phyloP scores from a whole-genome alignment of 2,888 invertebrate genomes.

The Maniola hyperantus region DNA sequence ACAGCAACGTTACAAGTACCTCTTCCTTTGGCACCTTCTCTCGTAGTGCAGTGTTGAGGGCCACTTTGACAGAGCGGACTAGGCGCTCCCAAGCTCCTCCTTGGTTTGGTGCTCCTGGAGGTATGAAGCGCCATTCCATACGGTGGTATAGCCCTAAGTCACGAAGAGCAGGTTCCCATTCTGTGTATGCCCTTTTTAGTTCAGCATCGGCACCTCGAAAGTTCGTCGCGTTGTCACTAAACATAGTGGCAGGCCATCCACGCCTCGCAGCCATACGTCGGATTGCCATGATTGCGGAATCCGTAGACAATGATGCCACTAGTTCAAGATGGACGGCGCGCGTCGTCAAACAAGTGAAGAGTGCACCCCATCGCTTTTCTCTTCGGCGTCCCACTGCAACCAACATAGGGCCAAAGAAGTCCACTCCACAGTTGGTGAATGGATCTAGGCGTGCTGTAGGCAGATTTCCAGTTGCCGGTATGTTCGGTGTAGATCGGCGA shows the following conservation, averaged over 20 bases:
- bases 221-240: conserved; percentile 40
- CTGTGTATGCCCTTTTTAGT: conserved; percentile 22
- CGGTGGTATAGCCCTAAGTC: conserved; percentile 2
- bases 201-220: conserved; percentile 33
- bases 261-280: conserved; percentile 38
- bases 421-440: conserved; percentile 34
- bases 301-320: conserved; percentile 15
- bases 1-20: too few species aligned
- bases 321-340: conserved; percentile 31
- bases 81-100: too few species aligned
- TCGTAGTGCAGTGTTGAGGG: too few species aligned
- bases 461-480: conserved; percentile 35
- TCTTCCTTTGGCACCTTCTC: too few species aligned
- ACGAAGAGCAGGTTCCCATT: conserved; percentile 19
- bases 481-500: conserved; percentile 24
- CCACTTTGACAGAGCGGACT: too few species aligned
- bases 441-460: conserved; percentile 32
- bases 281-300: conserved; percentile 39
- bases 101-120: conserved; percentile 29
- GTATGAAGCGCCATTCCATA: conserved; percentile 20
- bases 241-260: conserved; percentile 35
- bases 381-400: conserved; percentile 34
- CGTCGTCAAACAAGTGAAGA: conserved; percentile 29
- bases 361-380: conserved; percentile 32
- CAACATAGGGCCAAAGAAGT: conserved; percentile 38